Evolutionary conservation across 2,888 invertebrate species (phyloP).

Genomic region (Cryptophagus acutangulus): DNA sequence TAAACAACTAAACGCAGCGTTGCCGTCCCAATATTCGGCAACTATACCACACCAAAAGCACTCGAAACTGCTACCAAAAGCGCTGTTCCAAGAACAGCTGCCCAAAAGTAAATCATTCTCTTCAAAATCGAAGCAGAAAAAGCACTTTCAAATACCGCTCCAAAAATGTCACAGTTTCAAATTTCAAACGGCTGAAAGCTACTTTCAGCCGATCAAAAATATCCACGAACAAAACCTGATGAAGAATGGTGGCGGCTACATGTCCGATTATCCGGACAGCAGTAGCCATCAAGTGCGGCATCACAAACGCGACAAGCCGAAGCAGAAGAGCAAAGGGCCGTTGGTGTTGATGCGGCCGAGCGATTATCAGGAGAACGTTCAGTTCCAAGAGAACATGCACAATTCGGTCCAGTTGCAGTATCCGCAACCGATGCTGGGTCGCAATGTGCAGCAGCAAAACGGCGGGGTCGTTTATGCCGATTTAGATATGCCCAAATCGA

Average conservation of each 20-base stretch:
- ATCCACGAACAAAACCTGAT: conserved; percentile 51
- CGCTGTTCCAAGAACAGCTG: conserved; percentile 45
- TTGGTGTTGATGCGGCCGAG: conserved; percentile 41
- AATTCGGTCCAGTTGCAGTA: conserved; percentile 47
- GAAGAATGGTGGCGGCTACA: conserved; percentile 46
- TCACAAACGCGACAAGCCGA: conserved; percentile 36
- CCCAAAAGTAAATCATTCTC: conserved; percentile 47
- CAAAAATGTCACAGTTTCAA: conserved; percentile 63
- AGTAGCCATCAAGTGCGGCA: conserved; percentile 28
- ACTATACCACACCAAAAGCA: conserved; percentile 56
- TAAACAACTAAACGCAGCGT: conserved; percentile 59
- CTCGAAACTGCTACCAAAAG: conserved; percentile 47
- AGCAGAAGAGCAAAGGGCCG: conserved; percentile 44
- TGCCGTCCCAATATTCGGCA: conserved; percentile 47
- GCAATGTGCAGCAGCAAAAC: conserved; percentile 30
- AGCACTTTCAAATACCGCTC: conserved; percentile 60
- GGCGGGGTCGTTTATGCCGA: conserved; percentile 51
- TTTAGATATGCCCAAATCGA: conserved; percentile 45
- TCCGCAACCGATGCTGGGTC: conserved; percentile 44
- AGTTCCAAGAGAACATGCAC: conserved; percentile 42
- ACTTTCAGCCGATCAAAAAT: conserved; percentile 62
- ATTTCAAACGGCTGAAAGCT: conserved; percentile 52
- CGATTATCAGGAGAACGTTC: conserved; percentile 41
- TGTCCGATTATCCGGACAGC: conserved; percentile 40
- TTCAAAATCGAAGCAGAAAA: conserved; percentile 50